These are phyloP conservation scores for Gavia stellata DNA, from an alignment of 2,113 vertebrate species.

Conservation along the genomic window DNA sequence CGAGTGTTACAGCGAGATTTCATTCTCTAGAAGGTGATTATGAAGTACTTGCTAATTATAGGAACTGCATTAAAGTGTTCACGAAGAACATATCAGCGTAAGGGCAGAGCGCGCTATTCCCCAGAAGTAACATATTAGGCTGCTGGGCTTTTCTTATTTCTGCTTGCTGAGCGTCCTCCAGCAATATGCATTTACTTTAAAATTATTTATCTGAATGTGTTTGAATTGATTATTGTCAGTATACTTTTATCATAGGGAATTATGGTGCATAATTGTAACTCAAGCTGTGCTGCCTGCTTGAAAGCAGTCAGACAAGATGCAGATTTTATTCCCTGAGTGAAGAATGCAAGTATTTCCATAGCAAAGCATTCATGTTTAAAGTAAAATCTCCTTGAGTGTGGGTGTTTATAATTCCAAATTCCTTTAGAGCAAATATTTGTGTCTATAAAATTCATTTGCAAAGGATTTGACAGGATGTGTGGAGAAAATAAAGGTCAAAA, in stretches of 20 bases:
- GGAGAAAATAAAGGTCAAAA: conserved; percentile 34
- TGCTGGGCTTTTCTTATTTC: background rate
- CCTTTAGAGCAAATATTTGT: conserved; percentile 19
- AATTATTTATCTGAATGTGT: conserved; percentile 29
- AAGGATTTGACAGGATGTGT: background rate
- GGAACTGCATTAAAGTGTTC: background rate
- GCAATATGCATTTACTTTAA: background rate
- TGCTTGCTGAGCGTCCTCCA: background rate
- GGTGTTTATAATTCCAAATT: conserved; percentile 43
- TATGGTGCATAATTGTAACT: background rate
- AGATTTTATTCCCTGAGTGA: conserved; percentile 15
- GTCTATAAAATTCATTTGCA: conserved; percentile 9
- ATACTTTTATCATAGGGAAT: background rate
- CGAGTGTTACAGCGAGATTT: background rate
- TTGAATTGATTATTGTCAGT: conserved; percentile 28
- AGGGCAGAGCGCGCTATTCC: background rate
- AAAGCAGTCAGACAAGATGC: background rate
- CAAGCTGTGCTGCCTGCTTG: background rate
- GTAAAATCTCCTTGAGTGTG: background rate
- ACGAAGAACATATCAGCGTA: background rate
- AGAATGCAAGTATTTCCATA: conserved; percentile 44
- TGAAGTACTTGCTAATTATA: background rate
- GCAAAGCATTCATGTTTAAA: conserved; percentile 40
- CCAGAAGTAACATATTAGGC: background rate
- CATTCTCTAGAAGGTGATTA: background rate